Percentiles rank a stretch among this genome's conserved stretches.
Conservation (phyloP, 30 jellyfish, hydroid and myxozoan species). For the Phacellophora camtschatica region DNA sequence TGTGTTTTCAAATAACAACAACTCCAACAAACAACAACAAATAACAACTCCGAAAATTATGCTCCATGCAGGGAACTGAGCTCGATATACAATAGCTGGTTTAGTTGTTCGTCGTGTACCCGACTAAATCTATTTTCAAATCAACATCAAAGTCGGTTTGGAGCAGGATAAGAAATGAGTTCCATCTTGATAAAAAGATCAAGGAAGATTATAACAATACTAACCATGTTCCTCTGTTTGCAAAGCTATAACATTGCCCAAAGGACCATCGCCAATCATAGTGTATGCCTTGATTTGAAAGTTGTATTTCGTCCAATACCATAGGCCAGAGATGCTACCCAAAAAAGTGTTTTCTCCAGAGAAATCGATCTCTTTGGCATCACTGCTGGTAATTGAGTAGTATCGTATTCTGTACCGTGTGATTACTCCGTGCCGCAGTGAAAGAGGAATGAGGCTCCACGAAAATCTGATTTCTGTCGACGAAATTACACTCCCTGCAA, state of each 20-base stretch:
- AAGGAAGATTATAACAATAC: neutral
- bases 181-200: no score
- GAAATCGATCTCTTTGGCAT: no score
- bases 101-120: no score
- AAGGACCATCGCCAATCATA: constrained; percentile 38
- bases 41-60: no score
- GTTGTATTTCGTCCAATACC: constrained; percentile 27
- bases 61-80: no score
- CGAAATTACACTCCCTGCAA: constrained; percentile 32
- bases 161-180: no score
- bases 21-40: no score
- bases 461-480: constrained; percentile 10
- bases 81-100: no score
- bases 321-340: constrained; percentile 5
- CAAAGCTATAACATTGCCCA: neutral
- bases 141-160: no score
- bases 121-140: no score
- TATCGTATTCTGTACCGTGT: constrained; percentile 13
- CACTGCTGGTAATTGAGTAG: neutral
- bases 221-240: constrained; percentile 47
- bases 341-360: neutral
- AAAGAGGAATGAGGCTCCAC: constrained; percentile 21
- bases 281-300: constrained; percentile 31
- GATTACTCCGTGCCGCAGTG: constrained; percentile 34
- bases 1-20: no score